A percentile compares a stretch with the other conserved stretches of the same genome.
Evolutionary conservation across 1,140 invertebrate species (phyloP).

Genomic region (Aphelenchoides besseyi): DNA sequence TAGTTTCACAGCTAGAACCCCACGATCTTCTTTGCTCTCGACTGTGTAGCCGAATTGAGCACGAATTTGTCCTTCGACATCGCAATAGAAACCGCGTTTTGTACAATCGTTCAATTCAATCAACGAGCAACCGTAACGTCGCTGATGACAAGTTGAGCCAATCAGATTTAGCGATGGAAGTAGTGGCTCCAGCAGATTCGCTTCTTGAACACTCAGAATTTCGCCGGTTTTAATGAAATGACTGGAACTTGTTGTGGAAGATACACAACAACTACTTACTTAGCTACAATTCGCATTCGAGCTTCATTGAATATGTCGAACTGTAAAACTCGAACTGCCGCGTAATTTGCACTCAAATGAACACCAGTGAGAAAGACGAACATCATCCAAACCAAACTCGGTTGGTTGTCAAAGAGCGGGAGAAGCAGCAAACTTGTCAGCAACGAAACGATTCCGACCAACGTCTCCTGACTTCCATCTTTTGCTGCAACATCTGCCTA

Average conservation of each 20-base stretch:
- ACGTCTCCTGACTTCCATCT: constrained; percentile 90
- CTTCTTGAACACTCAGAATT: constrained; percentile 4
- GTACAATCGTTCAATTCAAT: background rate
- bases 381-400: constrained; percentile 70
- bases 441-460: constrained; percentile 67
- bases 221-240: constrained; percentile 10
- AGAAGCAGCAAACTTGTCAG: constrained; percentile 40
- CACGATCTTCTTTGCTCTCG: background rate
- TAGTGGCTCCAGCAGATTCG: background rate
- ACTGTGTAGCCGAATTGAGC: background rate
- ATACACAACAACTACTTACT: background rate
- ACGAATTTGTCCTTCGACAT: background rate
- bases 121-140: constrained; percentile 8
- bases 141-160: background rate
- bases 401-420: constrained; percentile 54
- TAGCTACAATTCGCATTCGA: constrained; percentile 13
- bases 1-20: background rate
- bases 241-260: background rate
- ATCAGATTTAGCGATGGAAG: too few relatives aligned
- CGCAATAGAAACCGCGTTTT: background rate
- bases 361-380: constrained; percentile 74
- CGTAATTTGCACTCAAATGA: constrained; percentile 70
- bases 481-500: constrained; percentile 88
- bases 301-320: constrained; percentile 19
- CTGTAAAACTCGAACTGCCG: background rate